Evolutionary conservation across 2,113 vertebrate genomes (phyloP).

Genomic region (Elachura formosa): DNA sequence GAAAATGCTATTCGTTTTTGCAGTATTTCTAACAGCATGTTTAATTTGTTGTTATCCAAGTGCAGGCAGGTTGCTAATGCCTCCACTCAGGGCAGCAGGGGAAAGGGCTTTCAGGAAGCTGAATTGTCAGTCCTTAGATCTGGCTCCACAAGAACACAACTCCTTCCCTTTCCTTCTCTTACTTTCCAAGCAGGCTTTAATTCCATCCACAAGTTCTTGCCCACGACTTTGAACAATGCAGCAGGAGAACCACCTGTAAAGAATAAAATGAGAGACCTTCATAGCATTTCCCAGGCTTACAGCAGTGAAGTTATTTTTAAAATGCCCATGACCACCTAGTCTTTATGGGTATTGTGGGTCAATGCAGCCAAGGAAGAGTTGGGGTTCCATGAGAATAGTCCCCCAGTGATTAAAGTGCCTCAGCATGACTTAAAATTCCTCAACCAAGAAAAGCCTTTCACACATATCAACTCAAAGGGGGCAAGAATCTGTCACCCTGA

Average conservation of each 20-base stretch:
- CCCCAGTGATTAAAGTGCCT: not conserved
- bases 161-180: slow-evolving; percentile 13
- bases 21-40: not conserved
- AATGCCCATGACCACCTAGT: not conserved
- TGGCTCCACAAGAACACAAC: not conserved
- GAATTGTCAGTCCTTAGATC: not conserved
- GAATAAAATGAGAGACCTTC: not conserved
- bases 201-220: slow-evolving; percentile 91
- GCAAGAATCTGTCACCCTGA: not conserved
- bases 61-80: not conserved
- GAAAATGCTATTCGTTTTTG: not conserved
- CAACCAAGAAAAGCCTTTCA: not conserved
- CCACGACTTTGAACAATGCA: slow-evolving; percentile 85
- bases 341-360: not conserved
- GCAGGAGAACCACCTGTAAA: slow-evolving; percentile 90
- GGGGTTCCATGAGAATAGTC: accelerated
- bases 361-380: not conserved
- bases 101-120: not conserved
- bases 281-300: not conserved
- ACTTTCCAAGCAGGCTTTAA: slow-evolving; percentile 86
- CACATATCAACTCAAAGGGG: not conserved
- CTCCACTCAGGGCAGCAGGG: not conserved
- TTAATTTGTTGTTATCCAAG: not conserved
- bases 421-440: accelerated
- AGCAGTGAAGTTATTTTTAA: not conserved